Evolutionary conservation across 2,113 vertebrate species (phyloP), one percentile per base, ranked within the genome.

Genomic region (Pelusios castaneus): DNA sequence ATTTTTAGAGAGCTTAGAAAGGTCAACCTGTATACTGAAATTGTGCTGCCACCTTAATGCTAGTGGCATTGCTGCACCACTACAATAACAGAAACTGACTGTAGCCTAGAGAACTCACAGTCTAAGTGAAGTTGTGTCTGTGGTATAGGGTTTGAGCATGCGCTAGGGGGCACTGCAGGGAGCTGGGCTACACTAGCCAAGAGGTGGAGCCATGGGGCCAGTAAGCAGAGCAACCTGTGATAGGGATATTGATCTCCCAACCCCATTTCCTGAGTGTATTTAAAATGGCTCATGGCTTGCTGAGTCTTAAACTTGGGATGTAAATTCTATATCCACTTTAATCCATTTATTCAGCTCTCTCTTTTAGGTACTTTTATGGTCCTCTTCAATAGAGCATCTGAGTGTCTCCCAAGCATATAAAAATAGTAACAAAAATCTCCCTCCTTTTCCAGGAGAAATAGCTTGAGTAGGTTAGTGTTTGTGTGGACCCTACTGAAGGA

Each of bases 391-490:
- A 56, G 60, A 84, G 29, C 22, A 52, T 88, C 14, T 89, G 54
- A 41, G 5, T 49, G 43, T 13, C n/a, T 92, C 55, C 12, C 1
- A 84, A 43, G 41, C 49, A 55, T 27, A 41, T 0, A 1, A 86
- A 95, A 89, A 89, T 5, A 84, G n/a, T 76, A 93, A 47, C 14
- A 83, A 45, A 31, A 85, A 45, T n/a, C 17, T 77, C 80, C 55
- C 45, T 95, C 82, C 63, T 88, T 70, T 76, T 89, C 80, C 41
- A 82, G 19, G 41, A 94, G 49, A 93, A 91, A 87, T 45, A 60
- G 27, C 51, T 10, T 63, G 22, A 80, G 27, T 78, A 31, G 52
- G 85, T 87, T 85, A 41, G 58, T 70, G 77, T 1, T 19, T 0
- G 0, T 4, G 58, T 49, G 54, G 10, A 77, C 27, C 87, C 58